Percentiles rank a stretch among this genome's conserved stretches.
Conservation (phyloP, 1,140 invertebrate genomes). For the Drosophila willistoni region DNA sequence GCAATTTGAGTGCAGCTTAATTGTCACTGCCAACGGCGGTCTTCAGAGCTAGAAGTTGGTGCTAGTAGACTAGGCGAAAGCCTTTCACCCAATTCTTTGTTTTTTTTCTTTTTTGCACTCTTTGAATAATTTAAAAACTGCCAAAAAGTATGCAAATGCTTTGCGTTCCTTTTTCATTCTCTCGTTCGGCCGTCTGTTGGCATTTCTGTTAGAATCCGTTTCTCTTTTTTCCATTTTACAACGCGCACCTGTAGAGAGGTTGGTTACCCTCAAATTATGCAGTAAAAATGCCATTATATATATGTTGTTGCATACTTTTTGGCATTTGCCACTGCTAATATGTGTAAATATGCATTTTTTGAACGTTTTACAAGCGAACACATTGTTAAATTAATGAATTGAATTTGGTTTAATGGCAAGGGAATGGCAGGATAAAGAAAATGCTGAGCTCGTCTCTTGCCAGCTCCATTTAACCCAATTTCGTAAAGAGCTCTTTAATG, state of each 20-base stretch:
- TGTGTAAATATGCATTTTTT: too few relatives aligned
- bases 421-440: too few relatives aligned
- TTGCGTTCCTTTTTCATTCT: conserved; percentile 13
- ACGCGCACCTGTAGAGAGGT: conserved; percentile 16
- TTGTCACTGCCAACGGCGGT: conserved; percentile 52
- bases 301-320: conserved; percentile 4
- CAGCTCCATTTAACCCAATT: conserved; percentile 2
- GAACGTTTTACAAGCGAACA: too few relatives aligned
- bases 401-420: too few relatives aligned
- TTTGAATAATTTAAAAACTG: conserved; percentile 73
- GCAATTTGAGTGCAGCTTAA: conserved; percentile 80
- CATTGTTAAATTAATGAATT: too few relatives aligned
- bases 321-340: background rate
- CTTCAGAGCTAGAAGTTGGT: background rate
- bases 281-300: conserved; percentile 34
- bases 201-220: background rate
- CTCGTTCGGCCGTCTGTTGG: background rate
- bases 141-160: conserved; percentile 78
- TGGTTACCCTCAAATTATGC: conserved; percentile 33
- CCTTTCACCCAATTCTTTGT: conserved; percentile 30
- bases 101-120: conserved; percentile 42
- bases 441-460: background rate
- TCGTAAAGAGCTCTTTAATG: background rate
- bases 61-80: background rate
- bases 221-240: background rate